These are phyloP conservation scores for Patella vulgata DNA, from an alignment of 1,140 invertebrate genomes.

Conservation along the genomic window DNA sequence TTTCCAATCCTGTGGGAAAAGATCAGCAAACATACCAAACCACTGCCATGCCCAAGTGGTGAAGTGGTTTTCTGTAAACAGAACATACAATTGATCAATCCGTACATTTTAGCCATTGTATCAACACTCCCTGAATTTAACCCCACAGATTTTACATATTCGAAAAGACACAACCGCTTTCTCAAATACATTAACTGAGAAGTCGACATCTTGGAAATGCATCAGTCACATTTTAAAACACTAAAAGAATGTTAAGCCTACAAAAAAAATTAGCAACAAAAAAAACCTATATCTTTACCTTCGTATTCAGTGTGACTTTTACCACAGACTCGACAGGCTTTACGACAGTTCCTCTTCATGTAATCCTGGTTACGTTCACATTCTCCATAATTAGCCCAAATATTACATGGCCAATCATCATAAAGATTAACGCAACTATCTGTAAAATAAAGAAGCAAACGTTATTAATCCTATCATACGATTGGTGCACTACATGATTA, in stretches of 20 bases:
- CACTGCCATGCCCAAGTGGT: slow-evolving; percentile 47
- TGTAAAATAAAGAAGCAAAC: not conserved
- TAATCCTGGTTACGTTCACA: slow-evolving; percentile 49
- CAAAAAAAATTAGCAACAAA: too few species aligned
- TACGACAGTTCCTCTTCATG: slow-evolving; percentile 49
- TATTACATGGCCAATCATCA: slow-evolving; percentile 45
- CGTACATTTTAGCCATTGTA: not conserved
- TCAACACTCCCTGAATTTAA: not conserved
- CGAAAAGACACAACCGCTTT: too few species aligned
- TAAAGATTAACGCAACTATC: slow-evolving; percentile 39
- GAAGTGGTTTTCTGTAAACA: slow-evolving; percentile 37
- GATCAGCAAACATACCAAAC: slow-evolving; percentile 42
- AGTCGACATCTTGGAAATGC: too few species aligned
- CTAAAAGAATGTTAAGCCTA: too few species aligned
- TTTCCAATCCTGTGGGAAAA: slow-evolving; percentile 40
- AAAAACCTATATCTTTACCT: slow-evolving; percentile 20
- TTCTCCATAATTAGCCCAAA: slow-evolving; percentile 52
- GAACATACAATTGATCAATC: not conserved
- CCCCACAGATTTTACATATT: not conserved
- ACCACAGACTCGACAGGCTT: slow-evolving; percentile 48
- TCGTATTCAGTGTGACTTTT: slow-evolving; percentile 6
- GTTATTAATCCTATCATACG: not conserved
- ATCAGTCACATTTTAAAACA: too few species aligned
- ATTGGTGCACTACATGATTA: not conserved
- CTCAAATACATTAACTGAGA: too few species aligned